Conservation (phyloP, 2,113 vertebrate species). For the Sitta europaea region DNA sequence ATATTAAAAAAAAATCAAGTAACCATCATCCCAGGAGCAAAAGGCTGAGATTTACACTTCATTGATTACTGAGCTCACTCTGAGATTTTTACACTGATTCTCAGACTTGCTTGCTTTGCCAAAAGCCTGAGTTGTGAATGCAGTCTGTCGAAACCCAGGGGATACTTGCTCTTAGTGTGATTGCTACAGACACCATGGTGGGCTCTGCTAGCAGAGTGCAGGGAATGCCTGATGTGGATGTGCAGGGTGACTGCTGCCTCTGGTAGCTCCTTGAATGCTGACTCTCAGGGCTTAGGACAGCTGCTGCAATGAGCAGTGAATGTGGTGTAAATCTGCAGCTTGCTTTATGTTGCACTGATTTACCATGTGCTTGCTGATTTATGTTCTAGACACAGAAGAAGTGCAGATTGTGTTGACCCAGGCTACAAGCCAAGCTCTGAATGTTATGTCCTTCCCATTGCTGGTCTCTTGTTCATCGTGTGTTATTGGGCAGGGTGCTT, state of each 20-base stretch:
- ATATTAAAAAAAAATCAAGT: neutral
- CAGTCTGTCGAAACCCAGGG: neutral
- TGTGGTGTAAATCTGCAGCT: neutral
- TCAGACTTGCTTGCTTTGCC: neutral
- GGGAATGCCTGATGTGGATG: neutral
- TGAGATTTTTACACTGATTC: neutral
- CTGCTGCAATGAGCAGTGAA: neutral
- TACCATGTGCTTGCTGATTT: neutral
- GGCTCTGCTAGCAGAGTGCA: neutral
- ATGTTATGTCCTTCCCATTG: neutral
- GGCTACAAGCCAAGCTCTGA: neutral
- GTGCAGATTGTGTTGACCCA: neutral
- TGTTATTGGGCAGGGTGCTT: neutral
- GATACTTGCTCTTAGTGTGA: rapidly evolving
- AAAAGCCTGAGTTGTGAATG: neutral
- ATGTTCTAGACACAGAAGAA: neutral
- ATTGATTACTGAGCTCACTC: neutral
- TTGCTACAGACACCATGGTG: neutral
- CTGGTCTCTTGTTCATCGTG: neutral
- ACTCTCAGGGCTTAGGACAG: neutral
- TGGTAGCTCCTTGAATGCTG: rapidly evolving
- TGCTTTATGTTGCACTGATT: neutral
- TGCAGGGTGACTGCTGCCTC: neutral
- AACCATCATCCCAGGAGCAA: neutral
- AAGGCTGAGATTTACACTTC: neutral